phyloP scores from a whole-genome alignment of 2,113 vertebrate genomes.

The Nematolebias whitei region DNA sequence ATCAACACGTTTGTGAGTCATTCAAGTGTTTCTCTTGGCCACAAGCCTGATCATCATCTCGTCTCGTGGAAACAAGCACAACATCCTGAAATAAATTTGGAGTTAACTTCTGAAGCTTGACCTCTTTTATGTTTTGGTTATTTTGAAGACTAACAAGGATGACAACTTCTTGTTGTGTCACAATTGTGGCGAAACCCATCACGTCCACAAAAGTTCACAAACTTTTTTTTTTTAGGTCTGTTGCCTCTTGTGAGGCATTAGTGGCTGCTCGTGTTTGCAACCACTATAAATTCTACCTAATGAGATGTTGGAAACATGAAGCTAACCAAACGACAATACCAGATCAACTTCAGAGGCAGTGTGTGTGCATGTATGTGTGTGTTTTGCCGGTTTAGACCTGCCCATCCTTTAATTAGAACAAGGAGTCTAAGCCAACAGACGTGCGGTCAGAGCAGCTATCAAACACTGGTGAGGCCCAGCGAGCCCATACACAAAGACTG shows the following conservation, averaged over 20 bases:
- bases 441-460: conserved; percentile 83
- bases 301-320: conserved; percentile 41
- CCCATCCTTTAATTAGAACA: conserved; percentile 84
- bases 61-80: background rate
- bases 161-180: background rate
- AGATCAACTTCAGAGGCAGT: conserved; percentile 72
- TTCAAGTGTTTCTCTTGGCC: conserved; percentile 29
- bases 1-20: conserved; percentile 56
- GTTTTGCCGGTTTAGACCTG: conserved; percentile 84
- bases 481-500: conserved; percentile 21
- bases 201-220: background rate
- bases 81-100: background rate
- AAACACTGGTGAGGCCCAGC: conserved; percentile 61
- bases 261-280: conserved; percentile 7
- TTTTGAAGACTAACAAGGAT: background rate
- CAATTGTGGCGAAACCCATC: background rate
- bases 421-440: conserved; percentile 79
- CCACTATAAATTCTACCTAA: conserved; percentile 45
- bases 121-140: background rate
- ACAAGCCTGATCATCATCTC: background rate
- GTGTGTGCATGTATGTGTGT: conserved; percentile 26
- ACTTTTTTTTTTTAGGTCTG: conserved; percentile 14
- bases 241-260: conserved; percentile 9
- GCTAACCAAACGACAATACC: conserved; percentile 62
- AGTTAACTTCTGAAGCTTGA: background rate